A percentile compares a stretch with the other conserved stretches of the same genome.
phyloP scores from a whole-genome alignment of 2,797 vertebrate genomes.

The Psittacula derbiana region DNA sequence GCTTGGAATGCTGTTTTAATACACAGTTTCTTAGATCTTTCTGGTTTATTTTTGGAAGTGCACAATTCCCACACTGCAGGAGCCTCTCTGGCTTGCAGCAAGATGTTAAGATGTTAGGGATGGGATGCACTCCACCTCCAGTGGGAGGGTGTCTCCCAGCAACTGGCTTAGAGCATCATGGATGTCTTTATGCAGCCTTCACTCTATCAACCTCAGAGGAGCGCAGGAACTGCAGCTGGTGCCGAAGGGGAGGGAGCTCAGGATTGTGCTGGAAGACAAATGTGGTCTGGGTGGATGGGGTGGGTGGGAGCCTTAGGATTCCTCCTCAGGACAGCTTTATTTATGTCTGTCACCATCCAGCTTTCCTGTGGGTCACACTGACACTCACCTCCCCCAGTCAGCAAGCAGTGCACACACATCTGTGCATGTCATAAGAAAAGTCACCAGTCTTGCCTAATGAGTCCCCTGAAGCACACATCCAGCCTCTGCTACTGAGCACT shows the following conservation, averaged over 20 bases:
- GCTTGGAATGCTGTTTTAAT: constrained; percentile 37
- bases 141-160: neutral
- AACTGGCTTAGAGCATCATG: neutral
- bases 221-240: constrained; percentile 55
- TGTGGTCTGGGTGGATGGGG: constrained; percentile 31
- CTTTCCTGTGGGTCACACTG: neutral
- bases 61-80: neutral
- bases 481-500: neutral
- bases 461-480: neutral
- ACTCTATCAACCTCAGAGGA: neutral
- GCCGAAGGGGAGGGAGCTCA: neutral
- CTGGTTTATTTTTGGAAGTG: constrained; percentile 39
- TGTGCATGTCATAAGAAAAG: fast-evolving
- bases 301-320: constrained; percentile 56
- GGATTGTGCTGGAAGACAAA: constrained; percentile 54
- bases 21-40: neutral
- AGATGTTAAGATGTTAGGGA: neutral
- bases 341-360: neutral
- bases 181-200: neutral
- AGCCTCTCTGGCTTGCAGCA: neutral
- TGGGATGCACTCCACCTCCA: neutral
- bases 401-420: fast-evolving
- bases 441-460: neutral
- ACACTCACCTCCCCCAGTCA: neutral
- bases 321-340: constrained; percentile 9